A percentile compares a stretch with the other conserved stretches of the same genome.
Conservation (phyloP, 2,797 vertebrate species). For the Gymnopithys bicolor region DNA sequence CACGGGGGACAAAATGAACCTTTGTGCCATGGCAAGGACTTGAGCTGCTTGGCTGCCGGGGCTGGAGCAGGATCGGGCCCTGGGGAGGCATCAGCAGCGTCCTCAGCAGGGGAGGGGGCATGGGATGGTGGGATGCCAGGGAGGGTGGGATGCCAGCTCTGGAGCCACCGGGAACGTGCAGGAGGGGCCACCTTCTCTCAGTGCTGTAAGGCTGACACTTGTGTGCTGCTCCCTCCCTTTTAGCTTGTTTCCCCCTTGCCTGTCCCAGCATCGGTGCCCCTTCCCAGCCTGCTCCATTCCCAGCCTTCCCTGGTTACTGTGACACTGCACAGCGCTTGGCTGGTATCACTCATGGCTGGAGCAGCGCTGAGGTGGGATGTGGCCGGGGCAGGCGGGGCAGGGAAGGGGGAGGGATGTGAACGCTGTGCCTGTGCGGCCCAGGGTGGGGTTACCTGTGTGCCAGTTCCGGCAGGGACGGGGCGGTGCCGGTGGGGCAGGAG, state of each 20-base stretch:
- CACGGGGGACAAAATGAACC: neutral
- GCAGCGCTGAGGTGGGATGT: neutral
- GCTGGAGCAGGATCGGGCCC: neutral
- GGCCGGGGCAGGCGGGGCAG: neutral
- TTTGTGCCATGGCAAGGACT: neutral
- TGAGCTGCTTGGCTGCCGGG: neutral
- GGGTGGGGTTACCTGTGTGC: neutral
- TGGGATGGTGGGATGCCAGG: neutral
- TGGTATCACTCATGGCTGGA: neutral
- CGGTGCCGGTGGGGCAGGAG: accelerated
- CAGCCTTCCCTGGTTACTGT: neutral
- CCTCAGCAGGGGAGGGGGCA: neutral
- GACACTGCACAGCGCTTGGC: neutral
- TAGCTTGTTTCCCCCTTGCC: neutral
- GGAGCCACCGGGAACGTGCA: accelerated
- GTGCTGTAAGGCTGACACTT: neutral
- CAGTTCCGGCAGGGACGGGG: accelerated
- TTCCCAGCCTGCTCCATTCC: neutral
- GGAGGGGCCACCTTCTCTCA: neutral
- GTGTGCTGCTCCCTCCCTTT: neutral
- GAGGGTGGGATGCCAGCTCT: neutral
- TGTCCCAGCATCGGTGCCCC: neutral
- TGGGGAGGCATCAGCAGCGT: neutral
- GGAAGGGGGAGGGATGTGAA: neutral
- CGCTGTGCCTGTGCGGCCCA: accelerated